These are phyloP conservation scores for Aphelenchoides bicaudatus DNA, from an alignment of 2,888 invertebrate species.

Conservation along the genomic window DNA sequence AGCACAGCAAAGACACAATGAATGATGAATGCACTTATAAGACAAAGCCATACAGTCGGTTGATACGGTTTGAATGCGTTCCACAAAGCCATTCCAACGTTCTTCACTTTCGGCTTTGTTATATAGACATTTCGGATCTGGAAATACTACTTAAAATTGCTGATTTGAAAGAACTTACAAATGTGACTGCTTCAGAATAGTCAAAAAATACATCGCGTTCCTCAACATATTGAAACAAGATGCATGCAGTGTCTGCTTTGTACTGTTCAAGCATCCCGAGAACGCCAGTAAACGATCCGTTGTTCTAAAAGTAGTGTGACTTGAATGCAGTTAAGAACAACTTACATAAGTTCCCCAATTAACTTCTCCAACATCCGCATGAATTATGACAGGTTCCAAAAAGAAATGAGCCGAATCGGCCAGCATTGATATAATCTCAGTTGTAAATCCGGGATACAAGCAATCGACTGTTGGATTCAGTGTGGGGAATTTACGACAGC, in stretches of 20 bases:
- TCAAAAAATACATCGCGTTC: conserved; percentile 3
- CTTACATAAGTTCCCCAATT: conserved; percentile 25
- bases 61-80: conserved; percentile 35
- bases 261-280: conserved; percentile 27
- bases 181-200: conserved; percentile 17
- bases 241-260: conserved; percentile 30
- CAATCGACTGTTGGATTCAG: conserved; percentile 39
- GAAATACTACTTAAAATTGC: background rate
- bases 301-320: conserved; percentile 1
- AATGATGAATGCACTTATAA: conserved; percentile 23
- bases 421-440: conserved; percentile 37
- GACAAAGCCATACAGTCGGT: conserved; percentile 25
- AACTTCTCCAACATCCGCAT: conserved; percentile 25
- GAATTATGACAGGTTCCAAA: conserved; percentile 31
- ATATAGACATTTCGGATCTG: conserved; percentile 32
- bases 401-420: conserved; percentile 27
- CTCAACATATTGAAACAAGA: conserved; percentile 28
- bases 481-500: conserved; percentile 42
- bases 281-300: conserved; percentile 24
- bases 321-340: background rate
- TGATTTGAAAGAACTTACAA: conserved; percentile 4
- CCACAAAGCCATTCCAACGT: conserved; percentile 27
- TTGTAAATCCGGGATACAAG: conserved; percentile 46
- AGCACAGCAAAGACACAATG: conserved; percentile 28
- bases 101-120: conserved; percentile 25